Base-by-base conservation (phyloP, 2,113 vertebrate species). In the Paracanthobrama guichenoti region DNA sequence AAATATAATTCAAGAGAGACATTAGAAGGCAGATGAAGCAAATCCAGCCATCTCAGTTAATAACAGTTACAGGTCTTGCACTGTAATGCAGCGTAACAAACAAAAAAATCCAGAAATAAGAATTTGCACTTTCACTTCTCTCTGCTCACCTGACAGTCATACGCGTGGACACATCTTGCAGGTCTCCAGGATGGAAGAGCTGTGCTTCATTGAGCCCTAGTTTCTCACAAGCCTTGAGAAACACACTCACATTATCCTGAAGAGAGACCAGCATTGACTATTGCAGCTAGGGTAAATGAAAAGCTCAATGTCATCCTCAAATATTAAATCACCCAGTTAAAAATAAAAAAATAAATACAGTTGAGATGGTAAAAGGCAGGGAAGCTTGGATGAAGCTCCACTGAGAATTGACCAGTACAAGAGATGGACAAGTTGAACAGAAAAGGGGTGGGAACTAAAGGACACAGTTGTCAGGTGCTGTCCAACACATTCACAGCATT, bases 241-340 rank as follows among this genome's bases (percentile, higher is more conserved):
- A 99, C 86, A 99, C 96, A 79, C 92, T 99, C 85, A 99, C 94
- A 87, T 99, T 99, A 95, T 99, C 98, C 98, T 99, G 93, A 6
- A 93, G 86, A 93, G 24, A 85, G 92, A 85, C 84, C 87, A 76
- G 90, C 93, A 90, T 83, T 88, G 89, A 79, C 79, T 90, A 92
- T 92, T 95, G 89, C 6, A 44, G 76, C 3, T 42, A 79, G 91
- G 92, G 11, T 7, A 35, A n/a, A 83, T 53, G 16, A 62, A 67
- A 62, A 22, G 22, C 67, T 42, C 16, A 53, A 60, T 9, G 44
- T 48, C 26, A 18, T 60, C 13, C 22, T 16, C 22, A 60, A 60
- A 31, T 18, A 20, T 11, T 20, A 75, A 57, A n/a, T 10, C 2
- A n/a, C 2, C 4, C 74, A 35, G 4, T 16, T 0, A 31, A 60